Conservation (phyloP, 2,888 invertebrate genomes). For the Xanthia icteritia region DNA sequence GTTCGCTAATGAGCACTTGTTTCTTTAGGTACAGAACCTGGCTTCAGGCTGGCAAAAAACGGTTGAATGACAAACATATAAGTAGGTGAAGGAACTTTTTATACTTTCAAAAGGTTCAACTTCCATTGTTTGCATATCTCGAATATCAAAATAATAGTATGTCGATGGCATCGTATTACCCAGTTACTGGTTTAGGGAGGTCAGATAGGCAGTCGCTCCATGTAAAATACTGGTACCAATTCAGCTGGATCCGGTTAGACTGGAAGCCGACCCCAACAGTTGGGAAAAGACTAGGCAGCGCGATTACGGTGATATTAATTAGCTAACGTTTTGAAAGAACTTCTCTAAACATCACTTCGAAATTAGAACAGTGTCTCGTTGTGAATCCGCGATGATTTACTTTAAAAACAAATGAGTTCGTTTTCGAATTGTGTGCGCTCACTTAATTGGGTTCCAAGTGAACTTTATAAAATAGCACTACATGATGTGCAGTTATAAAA, state of each 20-base stretch:
- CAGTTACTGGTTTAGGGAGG: no score
- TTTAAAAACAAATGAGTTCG: constrained; percentile 6
- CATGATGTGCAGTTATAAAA: background rate
- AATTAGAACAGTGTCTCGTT: background rate
- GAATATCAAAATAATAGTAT: background rate
- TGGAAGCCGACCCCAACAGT: no score
- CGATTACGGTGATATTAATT: background rate
- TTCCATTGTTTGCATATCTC: background rate
- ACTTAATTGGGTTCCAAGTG: background rate
- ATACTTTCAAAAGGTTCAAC: background rate
- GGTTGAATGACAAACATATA: constrained; percentile 15
- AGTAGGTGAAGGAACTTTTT: background rate
- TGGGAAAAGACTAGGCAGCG: no score
- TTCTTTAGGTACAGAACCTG: constrained; percentile 1
- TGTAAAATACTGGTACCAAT: no score
- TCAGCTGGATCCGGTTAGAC: no score
- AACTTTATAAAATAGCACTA: background rate
- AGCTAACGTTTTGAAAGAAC: background rate
- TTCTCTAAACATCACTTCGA: background rate
- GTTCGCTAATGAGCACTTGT: constrained; percentile 49
- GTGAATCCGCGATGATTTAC: background rate
- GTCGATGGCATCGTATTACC: no score
- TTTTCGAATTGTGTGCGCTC: no score
- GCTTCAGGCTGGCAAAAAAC: constrained; percentile 22
- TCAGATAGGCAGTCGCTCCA: no score